Base-by-base conservation (phyloP, 2,797 vertebrate genomes). In the Rhinoraja longicauda region DNA sequence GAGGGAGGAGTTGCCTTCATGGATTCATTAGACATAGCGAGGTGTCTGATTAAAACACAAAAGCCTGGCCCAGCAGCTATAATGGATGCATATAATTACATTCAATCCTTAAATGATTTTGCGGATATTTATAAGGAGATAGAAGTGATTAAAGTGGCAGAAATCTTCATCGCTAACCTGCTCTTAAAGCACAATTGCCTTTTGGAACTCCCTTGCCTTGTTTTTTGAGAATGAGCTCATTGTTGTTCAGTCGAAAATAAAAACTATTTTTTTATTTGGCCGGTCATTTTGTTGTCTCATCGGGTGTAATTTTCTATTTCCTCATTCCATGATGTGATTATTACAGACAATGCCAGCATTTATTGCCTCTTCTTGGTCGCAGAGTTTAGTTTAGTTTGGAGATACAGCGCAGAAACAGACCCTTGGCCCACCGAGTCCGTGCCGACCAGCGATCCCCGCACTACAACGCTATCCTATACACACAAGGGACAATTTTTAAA, bases 41-140 rank as follows among this genome's bases (percentile, higher is more conserved):
- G 70, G 70, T 73, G 70, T 9, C 90, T 39, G 64, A 72, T 70
- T 91, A 91, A 92, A 92, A 53, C 90, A 75, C 45, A 92, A 92
- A 75, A 29, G 45, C 72, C 62, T 24, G 26, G 70, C 67, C 67
- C 70, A n/a, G 39, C 70, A 53, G 90, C 72, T 73, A n/a, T 92
- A 75, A 92, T 45, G 57, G 90, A 92, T 73, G 70, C 90, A 92
- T 92, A 73, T 92, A 73, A 92, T 92, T 92, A 73, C 75, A 92
- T 45, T 92, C 64, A 73, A n/a, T 29, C 72, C 72, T 92, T 92
- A 73, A 91, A 91, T 91, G 90, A 90, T 13, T 70, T 73, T 17
- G 26, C 53, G 90, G 53, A 91, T 91, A 73, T 91, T 91, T 45
- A 73, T 91, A 70, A 36, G 84, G 64, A 64, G 84, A 32, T 45